Evolutionary conservation across 2,113 vertebrate species (phyloP).

Genomic region (Fregetta grallaria): DNA sequence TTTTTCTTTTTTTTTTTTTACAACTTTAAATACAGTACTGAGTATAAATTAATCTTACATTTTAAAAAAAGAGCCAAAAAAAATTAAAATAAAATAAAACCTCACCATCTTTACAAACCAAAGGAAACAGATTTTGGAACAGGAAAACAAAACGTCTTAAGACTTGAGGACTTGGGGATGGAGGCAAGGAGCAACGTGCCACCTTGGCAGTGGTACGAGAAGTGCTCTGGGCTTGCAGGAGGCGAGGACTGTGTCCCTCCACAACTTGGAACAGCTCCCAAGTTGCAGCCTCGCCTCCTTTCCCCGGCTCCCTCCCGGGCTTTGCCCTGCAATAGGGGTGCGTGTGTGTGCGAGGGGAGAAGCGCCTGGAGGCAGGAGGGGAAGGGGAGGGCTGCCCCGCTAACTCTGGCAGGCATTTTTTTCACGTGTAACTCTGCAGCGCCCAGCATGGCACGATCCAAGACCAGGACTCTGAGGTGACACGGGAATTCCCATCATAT

Average conservation of each 20-base stretch:
- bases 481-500: not conserved
- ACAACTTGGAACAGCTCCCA: not conserved
- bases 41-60: conserved; percentile 83
- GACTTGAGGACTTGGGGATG: not conserved
- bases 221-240: not conserved
- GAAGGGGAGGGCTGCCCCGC: accelerated
- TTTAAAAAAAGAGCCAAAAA: conserved; percentile 65
- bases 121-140: conserved; percentile 60
- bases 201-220: not conserved
- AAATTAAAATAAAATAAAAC: conserved; percentile 67
- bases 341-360: accelerated
- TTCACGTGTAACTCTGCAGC: not conserved
- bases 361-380: not conserved
- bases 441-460: not conserved
- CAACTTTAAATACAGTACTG: conserved; percentile 78
- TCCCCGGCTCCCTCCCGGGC: not conserved
- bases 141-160: conserved; percentile 35
- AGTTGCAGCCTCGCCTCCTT: not conserved
- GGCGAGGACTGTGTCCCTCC: not conserved
- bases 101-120: conserved; percentile 76
- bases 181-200: not conserved
- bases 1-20: conserved; percentile 61
- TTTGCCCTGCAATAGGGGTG: not conserved
- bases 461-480: not conserved
- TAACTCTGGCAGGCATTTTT: not conserved